These are phyloP conservation scores for Oryzias sinensis DNA, from an alignment of 2,797 vertebrate species.

Conservation along the genomic window DNA sequence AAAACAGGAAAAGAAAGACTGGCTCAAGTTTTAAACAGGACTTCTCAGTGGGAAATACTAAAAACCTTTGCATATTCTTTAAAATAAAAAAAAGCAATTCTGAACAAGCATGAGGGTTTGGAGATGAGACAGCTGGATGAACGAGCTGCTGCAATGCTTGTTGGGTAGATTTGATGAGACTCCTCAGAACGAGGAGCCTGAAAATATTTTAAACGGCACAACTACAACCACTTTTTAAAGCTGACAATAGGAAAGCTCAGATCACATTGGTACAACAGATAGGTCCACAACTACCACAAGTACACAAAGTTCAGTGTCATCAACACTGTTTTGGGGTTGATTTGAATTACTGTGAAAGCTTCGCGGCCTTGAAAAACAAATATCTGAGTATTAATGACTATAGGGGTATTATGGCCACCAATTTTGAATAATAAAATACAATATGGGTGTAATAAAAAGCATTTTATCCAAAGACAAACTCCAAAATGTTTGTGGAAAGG, in stretches of 20 bases:
- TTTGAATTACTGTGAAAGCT: background rate
- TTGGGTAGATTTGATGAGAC: slow-evolving; percentile 24
- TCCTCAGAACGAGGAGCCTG: too few relatives aligned
- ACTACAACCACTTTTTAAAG: slow-evolving; percentile 12
- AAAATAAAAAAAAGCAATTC: slow-evolving; percentile 24
- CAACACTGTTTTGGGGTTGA: slow-evolving; percentile 10
- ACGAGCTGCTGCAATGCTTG: slow-evolving; percentile 64
- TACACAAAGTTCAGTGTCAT: background rate
- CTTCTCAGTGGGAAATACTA: slow-evolving; percentile 19
- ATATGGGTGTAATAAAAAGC: too few relatives aligned
- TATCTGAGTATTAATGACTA: background rate
- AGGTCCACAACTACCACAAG: slow-evolving; percentile 18
- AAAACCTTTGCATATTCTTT: slow-evolving; percentile 38
- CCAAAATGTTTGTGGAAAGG: too few relatives aligned
- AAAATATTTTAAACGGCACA: background rate
- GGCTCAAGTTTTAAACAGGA: slow-evolving; percentile 50
- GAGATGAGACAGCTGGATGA: slow-evolving; percentile 14
- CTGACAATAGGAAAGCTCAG: slow-evolving; percentile 19
- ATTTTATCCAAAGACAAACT: too few relatives aligned
- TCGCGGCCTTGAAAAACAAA: background rate
- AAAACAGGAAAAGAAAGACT: slow-evolving; percentile 22
- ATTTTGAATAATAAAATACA: too few relatives aligned
- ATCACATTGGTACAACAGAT: background rate
- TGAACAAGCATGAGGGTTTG: slow-evolving; percentile 30
- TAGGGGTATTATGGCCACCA: too few relatives aligned